phyloP scores from a whole-genome alignment of 2,113 vertebrate genomes.

The Dipodomys ordii region DNA sequence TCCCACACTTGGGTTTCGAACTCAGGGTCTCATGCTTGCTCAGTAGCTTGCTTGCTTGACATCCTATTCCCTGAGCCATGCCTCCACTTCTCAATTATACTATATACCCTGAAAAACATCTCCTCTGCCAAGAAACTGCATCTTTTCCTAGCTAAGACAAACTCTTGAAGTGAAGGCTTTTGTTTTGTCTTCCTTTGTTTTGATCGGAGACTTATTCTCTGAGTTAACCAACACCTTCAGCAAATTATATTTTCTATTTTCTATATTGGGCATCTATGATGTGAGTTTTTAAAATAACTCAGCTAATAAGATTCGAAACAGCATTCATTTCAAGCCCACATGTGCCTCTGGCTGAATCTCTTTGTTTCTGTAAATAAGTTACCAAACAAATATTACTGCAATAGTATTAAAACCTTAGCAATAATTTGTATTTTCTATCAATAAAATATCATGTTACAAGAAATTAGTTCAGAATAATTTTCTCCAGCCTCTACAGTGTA shows the following conservation, averaged over 20 bases:
- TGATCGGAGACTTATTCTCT: neutral
- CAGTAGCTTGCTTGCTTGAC: no score
- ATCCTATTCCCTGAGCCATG: no score
- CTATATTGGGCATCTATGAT: neutral
- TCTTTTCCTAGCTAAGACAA: neutral
- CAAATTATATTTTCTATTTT: slow-evolving; percentile 9
- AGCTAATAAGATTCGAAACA: neutral
- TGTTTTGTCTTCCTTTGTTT: neutral
- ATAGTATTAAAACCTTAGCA: neutral
- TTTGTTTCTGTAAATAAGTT: slow-evolving; percentile 41
- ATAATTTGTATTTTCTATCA: neutral
- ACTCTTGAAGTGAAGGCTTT: neutral
- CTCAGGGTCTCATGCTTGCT: no score
- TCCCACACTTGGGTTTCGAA: no score
- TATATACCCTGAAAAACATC: neutral
- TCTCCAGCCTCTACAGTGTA: neutral
- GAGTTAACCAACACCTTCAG: neutral
- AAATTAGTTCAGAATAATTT: slow-evolving; percentile 38
- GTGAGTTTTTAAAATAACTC: slow-evolving; percentile 31
- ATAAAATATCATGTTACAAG: neutral
- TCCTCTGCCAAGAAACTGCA: neutral
- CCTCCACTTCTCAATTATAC: no score
- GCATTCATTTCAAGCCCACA: neutral
- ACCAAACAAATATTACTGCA: neutral
- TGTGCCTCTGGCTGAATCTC: neutral